Evolutionary conservation across 2,888 invertebrate species (phyloP), one percentile per base, ranked within the genome.

Genomic region (Stenurella melanura): DNA sequence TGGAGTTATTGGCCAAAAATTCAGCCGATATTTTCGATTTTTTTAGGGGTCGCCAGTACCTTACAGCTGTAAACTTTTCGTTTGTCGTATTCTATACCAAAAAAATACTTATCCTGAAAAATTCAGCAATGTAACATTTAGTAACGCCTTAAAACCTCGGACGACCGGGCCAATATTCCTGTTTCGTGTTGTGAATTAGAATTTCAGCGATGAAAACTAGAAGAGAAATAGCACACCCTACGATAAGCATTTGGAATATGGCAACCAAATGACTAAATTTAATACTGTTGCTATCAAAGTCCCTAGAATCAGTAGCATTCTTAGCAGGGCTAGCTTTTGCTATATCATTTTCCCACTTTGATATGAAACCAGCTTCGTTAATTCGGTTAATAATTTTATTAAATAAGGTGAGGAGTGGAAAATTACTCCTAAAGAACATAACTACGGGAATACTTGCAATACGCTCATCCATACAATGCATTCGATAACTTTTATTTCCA

Each of bases 331-430:
- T 42, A 2, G 11, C 7, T 64, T 42, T 58, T 30, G 57, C 3
- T 34, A 69, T 57, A 60, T 70, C 70, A 5, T 50, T 70, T 19
- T 21, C 38, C 70, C 70, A 70, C 18, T 70, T 70, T 6, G 30
- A 26, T 17, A 72, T 11, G 12, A 63, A 72, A 5, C 72, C 72
- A 18, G 72, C 42, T 17, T 15, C 61, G 7, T 19, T 6, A 42
- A 72, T 63, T 7, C 50, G 38, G 12, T 54, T 7, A 9, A 72
- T 30, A 10, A 50, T 12, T 5, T 21, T 17, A 34, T 72, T 17
- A 38, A 72, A 54, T 18, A 30, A 0, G 0, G 50, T 1, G 5
- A 11, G n/a, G 11, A 63, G 72, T 9, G 72, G 72, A 18, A 72
- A 72, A 18, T 63, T 63, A 17, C 54, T 72, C 58, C 72, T 72